Evolutionary conservation across 2,113 vertebrate genomes (phyloP).

Genomic region (Nestor notabilis): DNA sequence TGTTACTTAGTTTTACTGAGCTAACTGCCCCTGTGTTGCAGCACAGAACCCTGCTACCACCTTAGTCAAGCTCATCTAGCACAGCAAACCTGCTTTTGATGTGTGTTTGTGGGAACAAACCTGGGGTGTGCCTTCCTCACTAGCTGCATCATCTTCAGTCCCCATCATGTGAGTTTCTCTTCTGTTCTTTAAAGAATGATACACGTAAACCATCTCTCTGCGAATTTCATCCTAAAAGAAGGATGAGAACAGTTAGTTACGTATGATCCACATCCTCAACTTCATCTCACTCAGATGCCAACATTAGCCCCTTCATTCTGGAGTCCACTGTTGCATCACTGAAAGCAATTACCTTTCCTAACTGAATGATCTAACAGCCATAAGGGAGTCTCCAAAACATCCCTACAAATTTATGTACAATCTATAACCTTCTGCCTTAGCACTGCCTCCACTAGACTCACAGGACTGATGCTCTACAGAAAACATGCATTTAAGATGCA

Average conservation of each 20-base stretch:
- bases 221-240: constrained; percentile 75
- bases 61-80: background rate
- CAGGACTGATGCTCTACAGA: background rate
- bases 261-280: background rate
- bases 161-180: constrained; percentile 92
- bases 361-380: background rate
- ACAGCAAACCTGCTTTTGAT: background rate
- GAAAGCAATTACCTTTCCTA: background rate
- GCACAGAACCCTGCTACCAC: background rate
- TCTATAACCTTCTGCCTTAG: background rate
- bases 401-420: background rate
- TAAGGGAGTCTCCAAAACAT: background rate
- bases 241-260: background rate
- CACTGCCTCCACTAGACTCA: background rate
- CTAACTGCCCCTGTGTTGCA: background rate
- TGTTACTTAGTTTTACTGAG: background rate
- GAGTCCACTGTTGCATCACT: background rate
- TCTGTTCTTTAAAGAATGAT: constrained; percentile 87
- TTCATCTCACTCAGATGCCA: background rate
- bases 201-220: constrained; percentile 81
- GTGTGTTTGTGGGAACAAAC: constrained; percentile 46
- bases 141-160: constrained; percentile 17
- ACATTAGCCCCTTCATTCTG: background rate
- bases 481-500: background rate
- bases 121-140: constrained; percentile 25